Conservation (phyloP, 2,888 invertebrate species). For the Tipula confusa region DNA sequence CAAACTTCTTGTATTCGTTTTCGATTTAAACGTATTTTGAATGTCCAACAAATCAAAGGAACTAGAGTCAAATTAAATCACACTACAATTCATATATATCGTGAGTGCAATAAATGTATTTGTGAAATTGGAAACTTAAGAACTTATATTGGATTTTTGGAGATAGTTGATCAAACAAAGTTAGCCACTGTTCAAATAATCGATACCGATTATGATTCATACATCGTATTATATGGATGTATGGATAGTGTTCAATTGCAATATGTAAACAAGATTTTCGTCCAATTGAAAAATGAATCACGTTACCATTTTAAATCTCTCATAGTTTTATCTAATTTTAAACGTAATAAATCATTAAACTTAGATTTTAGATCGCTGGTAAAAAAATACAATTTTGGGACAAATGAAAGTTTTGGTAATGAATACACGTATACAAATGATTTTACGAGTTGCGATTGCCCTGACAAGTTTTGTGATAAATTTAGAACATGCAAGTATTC, state of each 20-base stretch:
- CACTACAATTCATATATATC: no score
- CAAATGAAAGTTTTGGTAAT: no score
- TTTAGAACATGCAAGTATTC: no score
- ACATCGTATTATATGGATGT: neutral
- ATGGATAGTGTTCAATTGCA: neutral
- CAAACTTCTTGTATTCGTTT: neutral
- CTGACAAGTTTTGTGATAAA: neutral
- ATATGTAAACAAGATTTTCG: no score
- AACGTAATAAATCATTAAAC: neutral
- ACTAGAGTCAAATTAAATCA: neutral
- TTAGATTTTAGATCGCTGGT: no score
- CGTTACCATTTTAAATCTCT: neutral
- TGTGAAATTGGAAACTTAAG: neutral
- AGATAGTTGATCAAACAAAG: no score
- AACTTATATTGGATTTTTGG: no score
- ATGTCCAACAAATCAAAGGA: no score
- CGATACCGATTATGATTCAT: neutral
- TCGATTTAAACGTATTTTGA: no score
- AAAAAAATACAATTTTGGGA: no score
- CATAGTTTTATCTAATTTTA: neutral
- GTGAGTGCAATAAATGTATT: neutral
- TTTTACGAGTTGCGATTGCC: neutral
- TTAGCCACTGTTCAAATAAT: neutral
- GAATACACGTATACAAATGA: neutral
- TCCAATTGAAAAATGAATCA: no score